Evolutionary conservation across 2,888 invertebrate species (phyloP), one percentile per base, ranked within the genome.

Genomic region (Miltochrista miniata): DNA sequence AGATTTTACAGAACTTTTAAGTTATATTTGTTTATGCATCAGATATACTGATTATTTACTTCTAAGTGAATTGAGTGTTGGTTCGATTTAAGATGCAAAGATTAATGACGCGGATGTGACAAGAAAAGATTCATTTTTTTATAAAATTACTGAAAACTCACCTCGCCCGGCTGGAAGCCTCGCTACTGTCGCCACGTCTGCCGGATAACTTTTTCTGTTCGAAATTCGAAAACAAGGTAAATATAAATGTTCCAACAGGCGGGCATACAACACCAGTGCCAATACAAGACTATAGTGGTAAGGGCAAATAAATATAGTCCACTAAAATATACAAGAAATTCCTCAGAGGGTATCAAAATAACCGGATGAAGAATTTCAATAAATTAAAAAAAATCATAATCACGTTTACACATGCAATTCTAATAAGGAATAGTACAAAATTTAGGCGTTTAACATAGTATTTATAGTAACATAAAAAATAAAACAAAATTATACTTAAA

Each of bases 221-320:
- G 81, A 85, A 81, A 75, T 75, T 70, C 63, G 79, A 83, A 45
- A 72, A 68, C 55, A 64, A 51, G 73, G 67, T 81, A 62, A 81
- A 82, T 58, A 76, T 68, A 45, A 57, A 33, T 18, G 61, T 53
- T 56, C 56, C 54, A 57, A 56, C 56, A 72, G 65, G 56, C 49
- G 33, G 55, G 56, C 59, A 71, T 62, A 71, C 72, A 88, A 90
- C 90, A 91, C 90, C 90, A 87, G 91, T 91, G 91, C 90, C 91
- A 90, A 88, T 88, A 87, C 87, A 87, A 86, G 75, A 83, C 90
- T 90, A 90, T 72, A 79, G 90, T 91, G 90, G 85, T 85, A 83
- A 88, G 84, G 83, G 84, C 87, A 89, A 89, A 83, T 81, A 81
- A 88, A 85, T 63, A 78, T 72, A 64, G 72, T 73, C 67, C 74